Base-by-base conservation (phyloP, 2,797 vertebrate species). In the Heterohyrax brucei region DNA sequence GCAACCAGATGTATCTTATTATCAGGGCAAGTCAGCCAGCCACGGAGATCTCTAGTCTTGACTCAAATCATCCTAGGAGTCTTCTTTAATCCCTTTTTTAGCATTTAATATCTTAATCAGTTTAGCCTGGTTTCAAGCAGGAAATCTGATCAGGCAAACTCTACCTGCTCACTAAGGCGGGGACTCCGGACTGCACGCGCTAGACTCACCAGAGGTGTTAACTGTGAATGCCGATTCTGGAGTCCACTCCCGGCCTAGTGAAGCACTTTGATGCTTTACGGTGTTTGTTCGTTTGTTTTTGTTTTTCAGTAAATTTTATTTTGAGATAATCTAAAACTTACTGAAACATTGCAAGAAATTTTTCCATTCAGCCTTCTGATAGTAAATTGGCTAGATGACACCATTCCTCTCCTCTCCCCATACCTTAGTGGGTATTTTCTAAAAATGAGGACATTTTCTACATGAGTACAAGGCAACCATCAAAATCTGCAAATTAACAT, bases 21-120 rank as follows among this genome's bases (percentile, higher is more conserved):
- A 48, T 5, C 73, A 10, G 4, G 39, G 13, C 50, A 75, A 86
- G 44, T 56, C 70, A 61, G 48, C 16, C 44, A 64, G 75, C 28
- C 44, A 1, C 61, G 61, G 44, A 68, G 89, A 70, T 13, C 83
- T 87, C 39, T 82, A 77, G 10, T 61, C 66, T 53, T 81, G 94
- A 30, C 24, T 91, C 77, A 83, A 30, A 75, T 39, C 66, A 44
- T 87, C 83, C 68, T 66, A 26, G 56, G 16, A 75, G 33, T 59
- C 19, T 50, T 91, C 89, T 81, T 80, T 33, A 76, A 76, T 56
- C 28, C 81, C 9, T 66, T 64, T 46, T 81, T 91, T 56, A 76
- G 50, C 56, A 48, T 73, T 87, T 48, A 59, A 61, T 77, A 68
- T 81, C 88, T 81, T 75, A 28, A 44, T 81, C 59, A 75, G 21